A percentile compares a stretch with the other conserved stretches of the same genome.
phyloP scores from a whole-genome alignment of 2,888 invertebrate species.

The Tinea pellionella region DNA sequence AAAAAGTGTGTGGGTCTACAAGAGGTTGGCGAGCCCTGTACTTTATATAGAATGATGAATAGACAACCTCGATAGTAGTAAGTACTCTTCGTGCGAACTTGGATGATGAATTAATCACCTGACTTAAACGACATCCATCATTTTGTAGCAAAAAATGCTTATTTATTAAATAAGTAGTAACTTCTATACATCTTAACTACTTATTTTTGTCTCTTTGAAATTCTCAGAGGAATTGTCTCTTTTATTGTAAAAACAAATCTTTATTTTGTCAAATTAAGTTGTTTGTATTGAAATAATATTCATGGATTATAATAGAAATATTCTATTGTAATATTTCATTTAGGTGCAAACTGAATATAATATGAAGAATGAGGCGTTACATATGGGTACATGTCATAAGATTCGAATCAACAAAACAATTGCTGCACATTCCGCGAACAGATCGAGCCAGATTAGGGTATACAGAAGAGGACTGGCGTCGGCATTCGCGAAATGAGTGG shows the following conservation, averaged over 20 bases:
- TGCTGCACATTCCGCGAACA: background rate
- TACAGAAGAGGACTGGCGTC: background rate
- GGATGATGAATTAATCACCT: conserved; percentile 5
- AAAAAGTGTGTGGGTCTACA: conserved; percentile 27
- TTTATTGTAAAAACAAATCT: too few species aligned
- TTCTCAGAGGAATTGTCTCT: too few species aligned
- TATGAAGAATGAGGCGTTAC: background rate
- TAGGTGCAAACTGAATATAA: background rate
- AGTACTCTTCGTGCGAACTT: background rate
- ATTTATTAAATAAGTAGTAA: background rate
- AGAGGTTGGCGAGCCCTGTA: background rate
- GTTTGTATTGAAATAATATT: too few species aligned
- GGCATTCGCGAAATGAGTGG: conserved; percentile 11
- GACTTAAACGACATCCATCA: background rate
- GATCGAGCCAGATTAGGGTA: background rate
- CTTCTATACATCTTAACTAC: background rate
- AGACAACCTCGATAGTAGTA: background rate
- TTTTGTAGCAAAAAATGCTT: background rate
- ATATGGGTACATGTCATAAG: background rate
- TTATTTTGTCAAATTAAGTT: too few species aligned
- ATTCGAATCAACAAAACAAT: background rate
- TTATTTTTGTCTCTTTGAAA: background rate
- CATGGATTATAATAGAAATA: too few species aligned
- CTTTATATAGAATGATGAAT: conserved; percentile 3
- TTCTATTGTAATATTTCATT: background rate